Percentiles rank a stretch among this genome's conserved stretches.
These are phyloP conservation scores for Cheilosia impressa DNA, from an alignment of 2,888 invertebrate genomes.

Conservation along the genomic window DNA sequence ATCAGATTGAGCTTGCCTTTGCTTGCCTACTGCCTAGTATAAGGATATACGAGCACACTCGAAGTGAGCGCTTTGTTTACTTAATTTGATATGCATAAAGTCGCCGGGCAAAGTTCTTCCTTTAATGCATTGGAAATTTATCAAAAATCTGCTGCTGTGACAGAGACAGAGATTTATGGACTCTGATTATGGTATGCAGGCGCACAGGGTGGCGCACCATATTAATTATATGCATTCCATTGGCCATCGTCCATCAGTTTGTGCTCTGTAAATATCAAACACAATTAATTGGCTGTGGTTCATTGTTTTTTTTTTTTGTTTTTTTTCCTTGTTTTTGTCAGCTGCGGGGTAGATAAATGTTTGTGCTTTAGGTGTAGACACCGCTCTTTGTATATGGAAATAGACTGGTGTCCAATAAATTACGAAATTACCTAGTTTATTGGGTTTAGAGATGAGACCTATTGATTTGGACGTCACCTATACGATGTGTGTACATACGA, in stretches of 20 bases:
- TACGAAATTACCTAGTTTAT: slow-evolving; percentile 58
- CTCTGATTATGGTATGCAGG: slow-evolving; percentile 50
- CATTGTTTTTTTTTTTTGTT: slow-evolving; percentile 23
- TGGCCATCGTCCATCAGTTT: slow-evolving; percentile 56
- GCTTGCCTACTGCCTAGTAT: slow-evolving; percentile 1
- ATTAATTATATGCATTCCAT: slow-evolving; percentile 66
- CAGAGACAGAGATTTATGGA: slow-evolving; percentile 66
- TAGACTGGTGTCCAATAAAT: slow-evolving; percentile 52
- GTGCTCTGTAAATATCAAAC: slow-evolving; percentile 61
- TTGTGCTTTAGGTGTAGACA: slow-evolving; percentile 47
- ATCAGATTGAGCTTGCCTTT: slow-evolving; percentile 39
- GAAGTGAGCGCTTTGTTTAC: slow-evolving; percentile 69
- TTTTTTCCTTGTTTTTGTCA: slow-evolving; percentile 21
- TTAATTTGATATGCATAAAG: slow-evolving; percentile 74
- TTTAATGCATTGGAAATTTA: slow-evolving; percentile 71
- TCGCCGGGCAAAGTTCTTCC: slow-evolving; percentile 67
- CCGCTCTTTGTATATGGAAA: slow-evolving; percentile 5
- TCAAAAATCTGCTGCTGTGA: slow-evolving; percentile 69
- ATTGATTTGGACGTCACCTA: slow-evolving; percentile 43
- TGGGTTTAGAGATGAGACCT: slow-evolving; percentile 59
- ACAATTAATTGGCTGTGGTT: slow-evolving; percentile 59
- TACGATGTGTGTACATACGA: slow-evolving; percentile 28
- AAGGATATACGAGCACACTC: slow-evolving; percentile 29
- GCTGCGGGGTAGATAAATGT: slow-evolving; percentile 46
- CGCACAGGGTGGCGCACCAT: slow-evolving; percentile 21